Base-by-base conservation (phyloP, 2,797 vertebrate species). In the Rhynchonycteris naso region DNA sequence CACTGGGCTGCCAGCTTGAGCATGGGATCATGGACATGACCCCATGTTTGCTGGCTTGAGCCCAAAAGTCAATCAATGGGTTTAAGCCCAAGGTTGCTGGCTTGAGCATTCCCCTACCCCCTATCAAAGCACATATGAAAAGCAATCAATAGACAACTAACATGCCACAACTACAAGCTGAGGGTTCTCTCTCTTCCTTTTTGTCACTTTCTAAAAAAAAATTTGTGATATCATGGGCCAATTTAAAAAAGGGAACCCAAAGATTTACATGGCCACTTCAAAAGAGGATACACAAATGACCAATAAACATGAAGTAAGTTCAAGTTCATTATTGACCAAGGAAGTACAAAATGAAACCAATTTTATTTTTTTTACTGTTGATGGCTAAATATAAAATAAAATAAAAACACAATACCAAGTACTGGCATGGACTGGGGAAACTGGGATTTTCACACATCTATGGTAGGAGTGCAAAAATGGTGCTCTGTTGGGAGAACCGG, bases 291-390 rank as follows among this genome's bases (percentile, higher is more conserved):
- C 54, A 21, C 52, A 88, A 52, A 80, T 22, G 47, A 54, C 22
- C 28, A 61, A 43, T 30, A 85, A 90, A 85, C 63, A 43, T 19
- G 58, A 84, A 54, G 54, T 12, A 4, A 75, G 43, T 58, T 74
- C 54, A 80, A 68, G 4, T 16, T 92, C 81, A 75, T 61, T 75
- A 66, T 28, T 80, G 30, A 61, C 50, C 26, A 87, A 69, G 38
- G 26, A 78, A 72, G 78, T n/a, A 18, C 47, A 92, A 89, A 93
- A 87, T 76, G 26, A 90, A 72, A 47, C 52, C 92, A 85, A 15
- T 38, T 28, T 54, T 58, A n/a, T n/a, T n/a, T n/a, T n/a, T n/a
- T 33, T 74, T 80, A 78, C 66, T 33, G 24, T 26, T 35, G 69
- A 76, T 43, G 63, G 87, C 69, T 82, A 30, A 82, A 90, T 24